Conservation (phyloP, 2,888 invertebrate genomes). For the Plagodis pulveraria region DNA sequence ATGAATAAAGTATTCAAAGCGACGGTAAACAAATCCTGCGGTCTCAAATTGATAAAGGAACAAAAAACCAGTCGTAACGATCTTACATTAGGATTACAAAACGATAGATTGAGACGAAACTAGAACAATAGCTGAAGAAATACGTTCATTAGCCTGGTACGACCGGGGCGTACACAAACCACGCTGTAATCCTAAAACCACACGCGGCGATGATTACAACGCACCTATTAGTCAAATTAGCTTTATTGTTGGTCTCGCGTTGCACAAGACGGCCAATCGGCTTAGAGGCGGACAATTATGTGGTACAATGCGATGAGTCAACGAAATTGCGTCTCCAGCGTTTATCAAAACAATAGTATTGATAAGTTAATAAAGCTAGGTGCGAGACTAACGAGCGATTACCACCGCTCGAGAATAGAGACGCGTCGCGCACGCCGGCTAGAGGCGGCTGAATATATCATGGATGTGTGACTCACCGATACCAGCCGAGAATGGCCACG, state of each 20-base stretch:
- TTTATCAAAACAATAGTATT: conserved; percentile 85
- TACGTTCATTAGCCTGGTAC: conserved; percentile 68
- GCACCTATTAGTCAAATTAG: conserved; percentile 85
- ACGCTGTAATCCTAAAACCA: conserved; percentile 80
- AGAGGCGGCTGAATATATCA: conserved; percentile 69
- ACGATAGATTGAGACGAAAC: conserved; percentile 51
- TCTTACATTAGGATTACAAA: conserved; percentile 41
- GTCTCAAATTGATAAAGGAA: conserved; percentile 16
- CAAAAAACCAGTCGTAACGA: conserved; percentile 20
- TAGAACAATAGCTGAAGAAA: conserved; percentile 76
- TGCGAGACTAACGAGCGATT: conserved; percentile 79
- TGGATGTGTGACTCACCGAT: conserved; percentile 65
- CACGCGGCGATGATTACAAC: conserved; percentile 83
- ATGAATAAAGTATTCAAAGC: conserved; percentile 73
- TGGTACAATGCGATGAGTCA: conserved; percentile 82
- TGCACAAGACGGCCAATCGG: conserved; percentile 76
- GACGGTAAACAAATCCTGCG: conserved; percentile 36
- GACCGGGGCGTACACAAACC: conserved; percentile 55
- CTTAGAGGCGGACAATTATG: conserved; percentile 81
- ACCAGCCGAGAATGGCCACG: conserved; percentile 45
- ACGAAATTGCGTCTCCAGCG: conserved; percentile 75
- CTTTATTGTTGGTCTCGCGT: conserved; percentile 78
- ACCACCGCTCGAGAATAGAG: conserved; percentile 67
- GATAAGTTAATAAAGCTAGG: conserved; percentile 83
- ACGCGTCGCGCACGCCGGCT: conserved; percentile 58